Base-by-base conservation (phyloP, 2,113 vertebrate genomes). In the Eupsittula cactorum region DNA sequence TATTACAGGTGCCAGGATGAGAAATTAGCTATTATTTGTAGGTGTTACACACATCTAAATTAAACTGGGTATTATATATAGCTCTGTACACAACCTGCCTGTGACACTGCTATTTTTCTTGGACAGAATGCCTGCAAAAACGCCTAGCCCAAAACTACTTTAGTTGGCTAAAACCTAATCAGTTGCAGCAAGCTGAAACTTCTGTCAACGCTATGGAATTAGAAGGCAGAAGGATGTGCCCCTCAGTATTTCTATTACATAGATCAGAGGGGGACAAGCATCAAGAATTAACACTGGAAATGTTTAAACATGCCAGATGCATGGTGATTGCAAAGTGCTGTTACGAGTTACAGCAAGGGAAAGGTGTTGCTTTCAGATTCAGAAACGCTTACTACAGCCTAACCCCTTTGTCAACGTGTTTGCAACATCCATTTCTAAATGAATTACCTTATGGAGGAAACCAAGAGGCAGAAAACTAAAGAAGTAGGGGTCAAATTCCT, bases 401-500 rank as follows among this genome's bases (percentile, higher is more conserved):
- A 92, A 95, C 84, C 89, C 94, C 74, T 95, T 95, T 94, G 82
- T 95, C 90, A 89, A 91, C 12, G 31, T 18, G 11, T 91, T 89
- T 86, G 85, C 91, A 91, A 93, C 85, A 94, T 88, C 94, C 89
- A 92, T 96, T 98, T 97, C 95, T 97, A 97, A 98, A 97, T 93
- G 96, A 98, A 97, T 97, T 97, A 97, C 92, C 74, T 96, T 81
- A 87, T 88, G 62, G 75, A 92, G 93, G 84, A 95, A 96, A 92
- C 73, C 91, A 94, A 93, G 94, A 97, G 94, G 95, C 92, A 95
- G 89, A 94, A 97, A 97, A 96, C 86, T 83, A 96, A 92, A 96
- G 95, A 97, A 97, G 97, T 91, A 96, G 95, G 96, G 98, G 98
- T 98, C 97, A 97, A 92, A 96, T 95, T 97, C 92, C 95, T 97